Conservation (phyloP, 2,888 invertebrate species). For the Apamea monoglypha region DNA sequence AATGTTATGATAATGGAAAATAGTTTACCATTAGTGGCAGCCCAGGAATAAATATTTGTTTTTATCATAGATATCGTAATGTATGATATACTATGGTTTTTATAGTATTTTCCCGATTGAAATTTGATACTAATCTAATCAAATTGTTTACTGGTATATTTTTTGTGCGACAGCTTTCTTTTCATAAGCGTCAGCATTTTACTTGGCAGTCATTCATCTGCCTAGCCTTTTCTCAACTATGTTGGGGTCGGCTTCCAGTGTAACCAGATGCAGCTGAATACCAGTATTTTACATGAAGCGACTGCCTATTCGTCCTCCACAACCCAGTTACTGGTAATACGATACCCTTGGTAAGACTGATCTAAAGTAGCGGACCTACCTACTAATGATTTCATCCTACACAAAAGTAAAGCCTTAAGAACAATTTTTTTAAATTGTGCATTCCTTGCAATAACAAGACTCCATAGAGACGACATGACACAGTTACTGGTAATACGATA, state of each 20-base stretch:
- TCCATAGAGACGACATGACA: constrained; percentile 22
- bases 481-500: constrained; percentile 52
- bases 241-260: too few species aligned
- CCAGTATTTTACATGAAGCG: too few species aligned
- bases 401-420: neutral
- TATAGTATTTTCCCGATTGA: neutral
- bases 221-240: too few species aligned
- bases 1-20: constrained; percentile 53
- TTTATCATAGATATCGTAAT: constrained; percentile 23
- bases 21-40: constrained; percentile 64
- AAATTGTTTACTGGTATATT: neutral
- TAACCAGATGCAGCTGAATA: too few species aligned
- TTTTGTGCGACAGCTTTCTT: neutral
- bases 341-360: too few species aligned
- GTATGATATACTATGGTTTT: neutral
- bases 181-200: neutral
- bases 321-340: too few species aligned
- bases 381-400: neutral
- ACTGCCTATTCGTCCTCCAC: too few species aligned
- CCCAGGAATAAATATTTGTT: constrained; percentile 52
- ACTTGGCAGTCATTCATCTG: too few species aligned
- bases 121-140: neutral
- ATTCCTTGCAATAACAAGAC: constrained; percentile 3
- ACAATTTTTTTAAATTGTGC: neutral
- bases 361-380: too few species aligned